phyloP scores from a whole-genome alignment of 2,888 invertebrate genomes.

The Lithophane ornitopus region DNA sequence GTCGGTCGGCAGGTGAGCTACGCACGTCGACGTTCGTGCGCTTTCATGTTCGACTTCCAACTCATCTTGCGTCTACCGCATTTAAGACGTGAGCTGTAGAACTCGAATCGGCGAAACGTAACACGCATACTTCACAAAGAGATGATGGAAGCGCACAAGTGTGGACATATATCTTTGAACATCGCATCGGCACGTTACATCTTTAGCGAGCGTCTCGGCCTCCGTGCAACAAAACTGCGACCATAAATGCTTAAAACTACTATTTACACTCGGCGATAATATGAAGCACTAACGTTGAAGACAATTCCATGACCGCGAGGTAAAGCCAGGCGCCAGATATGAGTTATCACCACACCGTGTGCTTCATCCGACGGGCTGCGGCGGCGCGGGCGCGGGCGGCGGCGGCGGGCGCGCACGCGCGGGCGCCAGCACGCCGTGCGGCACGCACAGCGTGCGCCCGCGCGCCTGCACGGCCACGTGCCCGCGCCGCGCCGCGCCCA shows the following conservation, averaged over 20 bases:
- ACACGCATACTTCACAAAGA: not conserved
- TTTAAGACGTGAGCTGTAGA: not conserved
- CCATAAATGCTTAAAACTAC: conserved; percentile 78
- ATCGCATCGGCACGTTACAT: not conserved
- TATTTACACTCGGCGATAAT: conserved; percentile 73
- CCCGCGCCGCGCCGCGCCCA: conserved; percentile 97
- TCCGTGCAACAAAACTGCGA: conserved; percentile 29
- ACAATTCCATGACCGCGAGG: not conserved
- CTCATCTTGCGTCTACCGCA: not conserved
- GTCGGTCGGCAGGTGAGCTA: conserved; percentile 6
- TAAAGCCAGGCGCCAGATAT: not conserved
- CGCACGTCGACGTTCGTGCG: not conserved
- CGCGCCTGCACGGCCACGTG: conserved; percentile 95
- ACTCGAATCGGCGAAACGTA: not conserved
- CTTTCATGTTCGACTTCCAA: not conserved
- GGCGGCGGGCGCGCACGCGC: conserved; percentile 81
- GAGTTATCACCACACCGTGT: not conserved
- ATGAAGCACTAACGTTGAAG: conserved; percentile 6
- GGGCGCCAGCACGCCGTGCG: conserved; percentile 86
- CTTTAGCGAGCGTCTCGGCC: conserved; percentile 5
- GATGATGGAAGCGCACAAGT: not conserved
- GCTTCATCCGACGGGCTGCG: conserved; percentile 53
- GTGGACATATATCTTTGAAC: not conserved
- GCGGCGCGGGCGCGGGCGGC: conserved; percentile 69
- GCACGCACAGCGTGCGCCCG: conserved; percentile 82